Evolutionary conservation across 2,113 vertebrate species (phyloP).

Genomic region (Boleophthalmus pectinirostris): DNA sequence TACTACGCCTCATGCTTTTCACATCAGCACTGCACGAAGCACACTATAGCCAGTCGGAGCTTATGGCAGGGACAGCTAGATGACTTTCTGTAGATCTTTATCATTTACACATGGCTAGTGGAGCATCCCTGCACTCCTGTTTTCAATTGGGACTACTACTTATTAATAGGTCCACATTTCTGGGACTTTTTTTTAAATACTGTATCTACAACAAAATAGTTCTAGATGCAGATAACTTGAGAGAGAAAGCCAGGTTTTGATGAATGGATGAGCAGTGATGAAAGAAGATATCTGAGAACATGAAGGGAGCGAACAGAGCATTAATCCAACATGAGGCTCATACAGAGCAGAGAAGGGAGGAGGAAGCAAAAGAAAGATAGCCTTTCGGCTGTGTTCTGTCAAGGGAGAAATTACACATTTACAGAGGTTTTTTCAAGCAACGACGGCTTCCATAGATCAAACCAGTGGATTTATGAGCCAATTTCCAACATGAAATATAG

Average conservation of each 20-base stretch:
- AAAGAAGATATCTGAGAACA: constrained; percentile 93
- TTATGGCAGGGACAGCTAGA: constrained; percentile 60
- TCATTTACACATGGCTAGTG: constrained; percentile 84
- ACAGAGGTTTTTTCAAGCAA: constrained; percentile 99
- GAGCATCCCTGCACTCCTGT: constrained; percentile 72
- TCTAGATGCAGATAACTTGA: constrained; percentile 40
- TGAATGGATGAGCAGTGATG: constrained; percentile 92
- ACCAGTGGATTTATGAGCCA: constrained; percentile 94
- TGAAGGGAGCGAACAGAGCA: constrained; percentile 72
- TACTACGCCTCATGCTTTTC: constrained; percentile 76
- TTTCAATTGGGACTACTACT: constrained; percentile 76
- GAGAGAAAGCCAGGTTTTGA: constrained; percentile 77
- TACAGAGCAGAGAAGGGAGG: constrained; percentile 56
- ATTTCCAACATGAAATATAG: constrained; percentile 99
- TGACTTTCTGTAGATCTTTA: constrained; percentile 81
- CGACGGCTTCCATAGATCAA: constrained; percentile 99
- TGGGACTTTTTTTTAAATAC: constrained; percentile 43
- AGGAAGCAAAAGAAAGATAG: constrained; percentile 90
- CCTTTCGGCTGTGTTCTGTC: constrained; percentile 94
- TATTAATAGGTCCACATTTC: constrained; percentile 69
- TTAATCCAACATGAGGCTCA: constrained; percentile 69
- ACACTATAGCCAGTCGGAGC: constrained; percentile 38
- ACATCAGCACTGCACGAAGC: constrained; percentile 65
- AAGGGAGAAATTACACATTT: constrained; percentile 99
- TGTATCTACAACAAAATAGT: constrained; percentile 39